Evolutionary conservation across 1,140 invertebrate genomes (phyloP), one percentile per base, ranked within the genome.

Genomic region (Drosophila novamexicana): DNA sequence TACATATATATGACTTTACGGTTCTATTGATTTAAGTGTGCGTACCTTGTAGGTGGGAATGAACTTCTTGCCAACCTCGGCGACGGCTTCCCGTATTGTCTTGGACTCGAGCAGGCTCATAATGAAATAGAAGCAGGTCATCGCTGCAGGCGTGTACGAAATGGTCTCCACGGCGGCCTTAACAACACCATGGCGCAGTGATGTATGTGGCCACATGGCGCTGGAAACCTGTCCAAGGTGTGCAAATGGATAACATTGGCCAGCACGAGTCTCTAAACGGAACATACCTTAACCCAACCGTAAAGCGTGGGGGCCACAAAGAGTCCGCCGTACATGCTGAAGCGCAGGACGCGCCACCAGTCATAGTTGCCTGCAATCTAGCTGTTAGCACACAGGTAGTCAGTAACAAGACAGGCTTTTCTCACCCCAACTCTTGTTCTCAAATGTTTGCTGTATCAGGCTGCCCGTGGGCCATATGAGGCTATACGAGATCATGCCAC

Each of bases 111-210:
- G 91, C 45, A 97, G 81, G 85, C 94, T 96, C 94, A 97, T 97
- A 12, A 95, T 95, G 92, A 97, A 96, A 89, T 96, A 97, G 84
- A 97, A 97, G 79, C 95, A 96, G 63, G 94, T 94, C 94, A 97
- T 96, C 40, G 96, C 96, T 69, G 95, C 94, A 47, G 97, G 97
- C 7, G 95, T 95, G 84, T 97, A 97, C 0, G 95, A 95, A 10
- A 97, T 93, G 93, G 97, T 96, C 93, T 97, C 97, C 50, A 97
- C 94, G 16, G 96, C 91, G 49, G 96, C 96, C 93, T 96, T 96
- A n/a, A 93, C 94, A 14, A 96, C 83, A 7, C 95, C 95, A 67
- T 94, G 94, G 79, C 93, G 93, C 2, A 96, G 71, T 53, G 94
- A 94, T 49, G 93, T 93, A 58, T 94, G 93, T 9, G 96, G 96